These are phyloP conservation scores for Drosophila multiciliata DNA, from an alignment of 2,888 invertebrate genomes.

Conservation along the genomic window DNA sequence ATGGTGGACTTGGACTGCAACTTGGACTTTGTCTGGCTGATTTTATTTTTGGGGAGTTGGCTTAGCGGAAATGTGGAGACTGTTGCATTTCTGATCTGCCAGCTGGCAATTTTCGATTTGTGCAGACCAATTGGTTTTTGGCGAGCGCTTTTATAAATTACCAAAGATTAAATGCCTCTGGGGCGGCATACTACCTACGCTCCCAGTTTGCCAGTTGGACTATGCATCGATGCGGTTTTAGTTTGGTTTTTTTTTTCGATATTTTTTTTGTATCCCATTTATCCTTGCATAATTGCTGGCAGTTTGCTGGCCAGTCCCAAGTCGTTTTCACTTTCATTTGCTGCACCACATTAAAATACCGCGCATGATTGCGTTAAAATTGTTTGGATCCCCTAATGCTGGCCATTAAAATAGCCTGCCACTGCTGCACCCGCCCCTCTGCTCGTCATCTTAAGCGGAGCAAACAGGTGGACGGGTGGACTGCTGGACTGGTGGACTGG, in stretches of 20 bases:
- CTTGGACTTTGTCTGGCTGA: conserved; percentile 3
- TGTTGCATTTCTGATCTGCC: conserved; percentile 20
- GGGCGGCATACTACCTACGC: conserved; percentile 28
- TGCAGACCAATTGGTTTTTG: conserved; percentile 35
- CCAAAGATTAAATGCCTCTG: conserved; percentile 41
- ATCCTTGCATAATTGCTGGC: conserved; percentile 61
- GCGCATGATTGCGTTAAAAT: conserved; percentile 82
- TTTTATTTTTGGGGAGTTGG: conserved; percentile 5
- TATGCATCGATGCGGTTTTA: background rate
- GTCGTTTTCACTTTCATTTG: conserved; percentile 79
- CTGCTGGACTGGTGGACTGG: conserved; percentile 5
- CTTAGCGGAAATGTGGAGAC: conserved; percentile 31
- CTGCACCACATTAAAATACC: conserved; percentile 75
- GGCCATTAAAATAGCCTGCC: conserved; percentile 67
- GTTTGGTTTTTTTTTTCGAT: background rate
- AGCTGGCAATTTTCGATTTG: conserved; percentile 49
- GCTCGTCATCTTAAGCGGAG: background rate
- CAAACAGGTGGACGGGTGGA: conserved; percentile 5
- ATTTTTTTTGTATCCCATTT: conserved; percentile 32
- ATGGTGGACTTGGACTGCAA: conserved; percentile 33
- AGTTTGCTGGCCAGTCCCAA: conserved; percentile 39
- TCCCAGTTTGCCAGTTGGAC: background rate
- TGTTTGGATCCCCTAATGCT: conserved; percentile 79
- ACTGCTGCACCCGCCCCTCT: background rate
- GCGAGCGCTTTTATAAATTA: conserved; percentile 41